Base-by-base conservation (phyloP, 2,888 invertebrate species). In the Hypomecis punctinalis region DNA sequence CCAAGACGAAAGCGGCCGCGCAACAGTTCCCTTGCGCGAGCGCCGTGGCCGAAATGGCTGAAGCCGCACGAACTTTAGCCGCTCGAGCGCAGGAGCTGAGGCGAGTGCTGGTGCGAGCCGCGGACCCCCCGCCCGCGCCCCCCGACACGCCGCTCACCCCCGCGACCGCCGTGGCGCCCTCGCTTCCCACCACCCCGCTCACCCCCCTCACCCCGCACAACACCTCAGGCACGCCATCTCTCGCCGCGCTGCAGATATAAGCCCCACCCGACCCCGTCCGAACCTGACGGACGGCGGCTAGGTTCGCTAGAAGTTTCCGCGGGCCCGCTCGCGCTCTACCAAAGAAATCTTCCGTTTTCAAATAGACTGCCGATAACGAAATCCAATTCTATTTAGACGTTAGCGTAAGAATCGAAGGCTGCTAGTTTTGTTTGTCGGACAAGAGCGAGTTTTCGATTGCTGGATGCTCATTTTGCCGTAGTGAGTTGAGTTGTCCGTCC, bases 11-110 rank as follows among this genome's bases (percentile, higher is more conserved):
- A 87, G 96, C 96, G 68, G 98, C 98, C 0, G 98, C 98, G 5
- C 95, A 97, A 65, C 97, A 98, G 88, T 98, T 98, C 86, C 99
- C 98, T 0, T 97, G 97, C 79, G 97, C 98, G 8, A 94, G 94
- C 43, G 97, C 98, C 0, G 98, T 98, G 13, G 97, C 98, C 75
- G 97, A 97, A 76, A 98, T 99, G 98, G 97, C 98, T 6, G 98
- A 98, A 81, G 95, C 97, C 5, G 97, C 98, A 42, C 96, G 97
- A 36, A 96, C 96, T 73, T 95, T 99, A 46, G 98, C 98, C 0
- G 96, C 96, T 76, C 94, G 97, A 59, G 98, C 98, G 8, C 95
- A 95, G 75, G 96, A 97, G 76, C 93, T 98, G 58, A 96, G 97
- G 73, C 92, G 95, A 61, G 95, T 95, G 61, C 91, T 97, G 84